These are phyloP conservation scores for Ennomos fuscantarius DNA, from an alignment of 2,888 invertebrate species.

Conservation along the genomic window DNA sequence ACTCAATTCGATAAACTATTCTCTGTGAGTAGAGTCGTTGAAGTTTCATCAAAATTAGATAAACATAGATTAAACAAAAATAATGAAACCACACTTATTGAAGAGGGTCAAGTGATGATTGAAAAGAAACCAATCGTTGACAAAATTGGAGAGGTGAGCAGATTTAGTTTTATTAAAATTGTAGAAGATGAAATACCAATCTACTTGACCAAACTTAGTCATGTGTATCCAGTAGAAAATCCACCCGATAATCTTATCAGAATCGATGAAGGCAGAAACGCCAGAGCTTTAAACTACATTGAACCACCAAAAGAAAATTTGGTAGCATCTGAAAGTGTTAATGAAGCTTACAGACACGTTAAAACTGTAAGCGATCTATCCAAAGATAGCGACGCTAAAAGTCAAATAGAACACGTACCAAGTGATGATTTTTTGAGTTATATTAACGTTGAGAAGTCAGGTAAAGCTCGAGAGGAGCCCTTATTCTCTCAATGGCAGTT, in stretches of 20 bases:
- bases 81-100: conserved; percentile 79
- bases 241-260: conserved; percentile 78
- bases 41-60: conserved; percentile 88
- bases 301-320: conserved; percentile 76
- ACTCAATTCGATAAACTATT: conserved; percentile 86
- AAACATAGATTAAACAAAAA: conserved; percentile 85
- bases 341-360: conserved; percentile 76
- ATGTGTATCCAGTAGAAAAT: conserved; percentile 79
- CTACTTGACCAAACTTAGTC: conserved; percentile 77
- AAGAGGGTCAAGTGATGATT: conserved; percentile 81
- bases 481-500: conserved; percentile 71
- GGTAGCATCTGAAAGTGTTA: conserved; percentile 80
- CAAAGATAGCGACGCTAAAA: conserved; percentile 42
- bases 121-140: conserved; percentile 86
- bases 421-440: conserved; percentile 71
- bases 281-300: conserved; percentile 69
- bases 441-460: conserved; percentile 69
- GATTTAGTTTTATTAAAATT: conserved; percentile 88
- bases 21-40: conserved; percentile 88
- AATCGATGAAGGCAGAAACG: conserved; percentile 81
- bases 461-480: conserved; percentile 54
- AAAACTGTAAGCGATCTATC: conserved; percentile 53
- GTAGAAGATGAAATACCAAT: conserved; percentile 86
- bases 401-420: conserved; percentile 58
- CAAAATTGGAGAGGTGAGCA: conserved; percentile 89